Percentiles rank a stretch among this genome's conserved stretches.
Evolutionary conservation across 1,140 invertebrate species (phyloP).

Genomic region (Brachionus calyciflorus): DNA sequence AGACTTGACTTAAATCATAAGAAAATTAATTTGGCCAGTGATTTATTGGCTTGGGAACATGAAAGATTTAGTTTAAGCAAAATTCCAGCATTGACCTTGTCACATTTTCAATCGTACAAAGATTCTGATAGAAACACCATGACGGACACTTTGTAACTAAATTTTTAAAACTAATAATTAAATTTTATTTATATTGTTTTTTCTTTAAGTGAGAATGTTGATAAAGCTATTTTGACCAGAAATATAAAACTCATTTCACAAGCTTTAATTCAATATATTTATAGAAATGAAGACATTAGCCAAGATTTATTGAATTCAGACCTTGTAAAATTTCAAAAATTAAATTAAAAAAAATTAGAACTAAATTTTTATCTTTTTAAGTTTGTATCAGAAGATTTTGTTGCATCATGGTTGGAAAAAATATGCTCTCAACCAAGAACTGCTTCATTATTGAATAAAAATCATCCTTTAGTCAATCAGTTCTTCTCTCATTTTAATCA

Average conservation of each 20-base stretch:
- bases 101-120: conserved; percentile 67
- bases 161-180: not conserved
- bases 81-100: conserved; percentile 84
- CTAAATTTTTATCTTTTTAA: conserved; percentile 57
- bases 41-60: conserved; percentile 90
- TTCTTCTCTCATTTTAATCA: conserved; percentile 68
- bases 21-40: conserved; percentile 94
- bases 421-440: conserved; percentile 69
- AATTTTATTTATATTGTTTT: not conserved
- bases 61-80: conserved; percentile 88
- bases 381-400: conserved; percentile 70
- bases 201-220: conserved; percentile 63
- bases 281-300: conserved; percentile 66
- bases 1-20: conserved; percentile 81
- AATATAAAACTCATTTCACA: conserved; percentile 78
- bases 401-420: conserved; percentile 73
- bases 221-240: conserved; percentile 66
- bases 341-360: conserved; percentile 3
- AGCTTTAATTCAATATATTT: conserved; percentile 77
- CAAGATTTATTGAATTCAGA: conserved; percentile 67
- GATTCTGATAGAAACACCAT: conserved; percentile 56
- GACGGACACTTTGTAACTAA: conserved; percentile 58
- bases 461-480: conserved; percentile 66
- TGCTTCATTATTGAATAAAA: conserved; percentile 70
- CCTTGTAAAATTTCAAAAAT: conserved; percentile 64